These are phyloP conservation scores for Plumapathes pennacea DNA, from an alignment of 92 coral and sea anemone genomes.

Conservation along the genomic window DNA sequence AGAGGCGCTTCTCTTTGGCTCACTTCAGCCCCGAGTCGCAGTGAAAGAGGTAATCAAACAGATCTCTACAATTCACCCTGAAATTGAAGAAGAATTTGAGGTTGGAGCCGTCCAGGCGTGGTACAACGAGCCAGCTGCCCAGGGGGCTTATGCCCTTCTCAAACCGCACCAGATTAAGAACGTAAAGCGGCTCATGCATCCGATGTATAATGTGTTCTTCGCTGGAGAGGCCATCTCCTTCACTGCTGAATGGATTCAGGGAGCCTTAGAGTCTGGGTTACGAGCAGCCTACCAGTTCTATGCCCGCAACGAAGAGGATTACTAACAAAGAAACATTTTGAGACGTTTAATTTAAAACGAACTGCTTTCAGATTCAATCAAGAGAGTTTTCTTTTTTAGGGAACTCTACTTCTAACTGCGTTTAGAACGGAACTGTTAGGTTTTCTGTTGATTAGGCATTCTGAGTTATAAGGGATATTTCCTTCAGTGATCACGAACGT, in stretches of 20 bases:
- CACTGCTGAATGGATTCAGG: slow-evolving; percentile 61
- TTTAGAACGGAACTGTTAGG: no score
- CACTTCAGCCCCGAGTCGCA: slow-evolving; percentile 34
- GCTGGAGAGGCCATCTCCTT: slow-evolving; percentile 52
- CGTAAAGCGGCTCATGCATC: slow-evolving; percentile 15
- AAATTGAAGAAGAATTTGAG: slow-evolving; percentile 34
- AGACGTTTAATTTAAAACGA: no score
- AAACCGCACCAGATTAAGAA: slow-evolving; percentile 43
- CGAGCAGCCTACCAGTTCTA: slow-evolving; percentile 56
- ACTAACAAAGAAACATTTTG: no score
- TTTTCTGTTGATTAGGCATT: no score
- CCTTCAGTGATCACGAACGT: no score
- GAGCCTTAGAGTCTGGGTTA: slow-evolving; percentile 55
- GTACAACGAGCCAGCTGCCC: slow-evolving; percentile 54
- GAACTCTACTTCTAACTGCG: no score
- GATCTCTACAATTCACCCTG: slow-evolving; percentile 35
- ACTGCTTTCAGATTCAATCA: no score
- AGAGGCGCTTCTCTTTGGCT: slow-evolving; percentile 51
- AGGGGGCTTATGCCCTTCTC: slow-evolving; percentile 37
- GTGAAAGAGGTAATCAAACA: slow-evolving; percentile 45
- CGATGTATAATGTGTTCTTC: slow-evolving; percentile 29
- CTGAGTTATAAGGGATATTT: no score
- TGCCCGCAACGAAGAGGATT: slow-evolving; percentile 38
- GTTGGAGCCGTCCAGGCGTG: slow-evolving; percentile 52
- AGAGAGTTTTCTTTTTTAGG: no score